Percentiles rank a stretch among this genome's conserved stretches.
phyloP scores from a whole-genome alignment of 1,140 invertebrate species.

The Pseudomyrmex gracilis region DNA sequence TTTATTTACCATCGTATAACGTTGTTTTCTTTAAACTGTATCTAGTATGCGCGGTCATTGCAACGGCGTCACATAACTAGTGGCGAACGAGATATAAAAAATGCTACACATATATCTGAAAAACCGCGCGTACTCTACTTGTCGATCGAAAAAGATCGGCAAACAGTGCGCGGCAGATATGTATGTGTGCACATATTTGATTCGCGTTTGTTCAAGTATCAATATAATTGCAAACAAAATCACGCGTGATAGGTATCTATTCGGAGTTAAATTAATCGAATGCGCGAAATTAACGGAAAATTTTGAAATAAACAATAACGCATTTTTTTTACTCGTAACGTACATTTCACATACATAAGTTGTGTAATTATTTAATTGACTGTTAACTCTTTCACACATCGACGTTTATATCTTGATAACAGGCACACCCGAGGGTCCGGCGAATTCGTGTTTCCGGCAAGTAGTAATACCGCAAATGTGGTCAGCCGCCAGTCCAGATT shows the following conservation, averaged over 20 bases:
- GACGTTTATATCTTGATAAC: slow-evolving; percentile 13
- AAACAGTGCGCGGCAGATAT: neutral
- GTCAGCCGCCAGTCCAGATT: slow-evolving; percentile 72
- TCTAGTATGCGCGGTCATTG: slow-evolving; percentile 17
- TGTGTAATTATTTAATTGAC: slow-evolving; percentile 51
- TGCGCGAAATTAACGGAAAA: neutral
- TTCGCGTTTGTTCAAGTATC: neutral
- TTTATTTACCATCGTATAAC: slow-evolving; percentile 20
- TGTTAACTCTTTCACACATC: slow-evolving; percentile 10
- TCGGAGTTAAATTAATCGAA: neutral
- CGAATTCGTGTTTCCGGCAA: slow-evolving; percentile 62
- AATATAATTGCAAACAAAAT: slow-evolving; percentile 1
- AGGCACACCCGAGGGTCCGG: neutral
- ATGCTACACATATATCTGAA: neutral
- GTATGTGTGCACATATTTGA: neutral
- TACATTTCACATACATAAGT: neutral
- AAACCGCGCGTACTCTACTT: slow-evolving; percentile 11
- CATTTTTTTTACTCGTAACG: slow-evolving; percentile 17
- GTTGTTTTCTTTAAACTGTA: slow-evolving; percentile 34
- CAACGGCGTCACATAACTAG: slow-evolving; percentile 25
- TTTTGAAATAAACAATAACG: slow-evolving; percentile 23
- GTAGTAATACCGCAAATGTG: slow-evolving; percentile 72
- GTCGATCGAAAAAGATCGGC: neutral
- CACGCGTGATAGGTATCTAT: neutral
- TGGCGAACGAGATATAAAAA: neutral